Evolutionary conservation across 2,113 vertebrate species (phyloP), one percentile per base, ranked within the genome.

Genomic region (Cervus canadensis): DNA sequence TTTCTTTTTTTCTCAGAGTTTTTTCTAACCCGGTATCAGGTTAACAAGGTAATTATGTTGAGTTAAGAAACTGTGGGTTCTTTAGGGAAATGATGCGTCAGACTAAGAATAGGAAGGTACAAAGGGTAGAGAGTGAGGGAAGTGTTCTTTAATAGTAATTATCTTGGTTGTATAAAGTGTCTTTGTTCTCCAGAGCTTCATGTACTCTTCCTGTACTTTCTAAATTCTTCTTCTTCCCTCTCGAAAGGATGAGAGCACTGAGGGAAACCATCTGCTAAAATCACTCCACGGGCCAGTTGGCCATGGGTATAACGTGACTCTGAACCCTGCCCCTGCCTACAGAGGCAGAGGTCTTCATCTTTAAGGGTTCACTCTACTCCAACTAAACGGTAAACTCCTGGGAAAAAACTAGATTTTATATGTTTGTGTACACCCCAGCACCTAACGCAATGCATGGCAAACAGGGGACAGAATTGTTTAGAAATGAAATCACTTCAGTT

Each of bases 11-110:
- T 79, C 86, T 95, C 36, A 82, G 48, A 64, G 71, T 89, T 88
- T 97, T 92, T 95, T 89, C 96, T 96, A 95, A 90, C 57, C 48
- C 71, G 84, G 96, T 59, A 83, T 94, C 93, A 84, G 92, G 93
- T 85, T 97, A 97, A 97, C 93, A 96, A 98, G 97, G 96, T 97
- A 97, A 98, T 97, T 97, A 89, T 95, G 93, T 95, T 97, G 97
- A 97, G 62, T 23, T 97, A 97, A 97, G 97, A 98, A 94, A 95
- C 94, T 79, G 91, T 88, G 95, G 96, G 97, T 95, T 97, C 96
- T 94, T 93, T 43, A 91, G 62, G 90, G 95, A 97, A 95, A 97
- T 94, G 95, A 95, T 92, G 93, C 96, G 95, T 98, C 97, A 97
- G 45, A 96, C 97, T 97, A 95, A 97, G 97, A 98, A 97, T 96